Conservation (phyloP, 2,797 vertebrate species). For the Hirundo rustica region DNA sequence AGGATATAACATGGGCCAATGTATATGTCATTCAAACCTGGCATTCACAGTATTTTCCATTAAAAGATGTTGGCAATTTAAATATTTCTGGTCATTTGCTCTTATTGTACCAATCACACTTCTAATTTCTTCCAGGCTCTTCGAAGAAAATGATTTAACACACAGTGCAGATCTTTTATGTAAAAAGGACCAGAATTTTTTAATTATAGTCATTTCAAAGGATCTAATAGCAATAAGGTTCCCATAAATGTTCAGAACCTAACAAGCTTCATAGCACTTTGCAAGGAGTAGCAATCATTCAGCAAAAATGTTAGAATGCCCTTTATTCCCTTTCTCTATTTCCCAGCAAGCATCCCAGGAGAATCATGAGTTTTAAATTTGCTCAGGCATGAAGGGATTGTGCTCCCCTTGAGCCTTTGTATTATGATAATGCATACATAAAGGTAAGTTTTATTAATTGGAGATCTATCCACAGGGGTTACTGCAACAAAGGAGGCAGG, state of each 20-base stretch:
- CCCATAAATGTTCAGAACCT: conserved; percentile 44
- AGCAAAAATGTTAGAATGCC: conserved; percentile 40
- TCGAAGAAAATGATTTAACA: conserved; percentile 37
- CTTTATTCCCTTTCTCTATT: conserved; percentile 51
- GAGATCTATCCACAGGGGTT: conserved; percentile 36
- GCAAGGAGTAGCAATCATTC: conserved; percentile 33
- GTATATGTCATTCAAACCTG: neutral
- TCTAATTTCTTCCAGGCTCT: conserved; percentile 7
- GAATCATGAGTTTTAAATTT: conserved; percentile 51
- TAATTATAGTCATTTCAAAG: neutral
- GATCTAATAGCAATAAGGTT: conserved; percentile 46
- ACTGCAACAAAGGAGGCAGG: neutral
- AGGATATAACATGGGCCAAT: neutral
- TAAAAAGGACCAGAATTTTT: neutral
- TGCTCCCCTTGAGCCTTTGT: conserved; percentile 40
- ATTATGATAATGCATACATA: conserved; percentile 65
- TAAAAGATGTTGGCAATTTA: neutral
- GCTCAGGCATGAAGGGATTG: conserved; percentile 48
- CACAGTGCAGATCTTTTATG: neutral
- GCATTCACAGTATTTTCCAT: neutral
- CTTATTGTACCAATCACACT: neutral
- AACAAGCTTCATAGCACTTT: conserved; percentile 53
- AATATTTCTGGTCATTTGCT: conserved; percentile 26
- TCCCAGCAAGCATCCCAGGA: conserved; percentile 42
- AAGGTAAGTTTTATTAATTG: conserved; percentile 70